Evolutionary conservation across 2,113 vertebrate species (phyloP), one percentile per base, ranked within the genome.

Genomic region (Sialia sialis): DNA sequence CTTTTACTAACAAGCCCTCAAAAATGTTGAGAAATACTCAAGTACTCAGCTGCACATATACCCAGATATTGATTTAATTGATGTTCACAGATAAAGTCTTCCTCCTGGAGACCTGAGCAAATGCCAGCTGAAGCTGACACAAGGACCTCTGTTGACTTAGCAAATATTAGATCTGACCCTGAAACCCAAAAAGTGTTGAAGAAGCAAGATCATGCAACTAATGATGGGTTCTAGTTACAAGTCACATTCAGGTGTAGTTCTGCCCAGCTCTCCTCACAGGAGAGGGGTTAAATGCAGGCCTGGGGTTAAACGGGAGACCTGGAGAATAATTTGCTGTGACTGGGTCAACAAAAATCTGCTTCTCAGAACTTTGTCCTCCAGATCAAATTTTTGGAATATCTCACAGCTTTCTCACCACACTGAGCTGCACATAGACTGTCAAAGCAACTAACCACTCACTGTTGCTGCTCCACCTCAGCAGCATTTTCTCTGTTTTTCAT

Each of bases 91-190:
- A 70, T 58, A 94, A 91, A 85, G 80, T 73, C 67, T 88, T 92
- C 79, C 21, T 90, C 58, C 72, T 66, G 25, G 85, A 90, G 63
- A 68, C 34, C 51, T 70, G 44, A 84, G 83, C 46, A 92, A 94
- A 88, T 83, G 85, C 72, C 95, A 94, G 43, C 72, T 83, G 51
- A 84, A 80, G 90, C 90, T 93, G 96, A 79, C 82, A 87, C 90
- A 62, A 79, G 34, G 82, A 88, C 63, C 44, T 86, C 88, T 95
- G 92, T 87, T 96, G 90, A 67, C 67, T 80, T 88, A 86, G 85
- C 68, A 93, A 88, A 88, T 5, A 16, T 92, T 80, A 80, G 32
- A 20, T 46, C 43, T 93, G 90, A 94, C 90, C 85, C 79, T 51
- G 72, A 93, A 87, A 93, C 78, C 16, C 9, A 1, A 34, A 69